Conservation (phyloP, 2,888 invertebrate genomes). For the Drosophila neotestacea region DNA sequence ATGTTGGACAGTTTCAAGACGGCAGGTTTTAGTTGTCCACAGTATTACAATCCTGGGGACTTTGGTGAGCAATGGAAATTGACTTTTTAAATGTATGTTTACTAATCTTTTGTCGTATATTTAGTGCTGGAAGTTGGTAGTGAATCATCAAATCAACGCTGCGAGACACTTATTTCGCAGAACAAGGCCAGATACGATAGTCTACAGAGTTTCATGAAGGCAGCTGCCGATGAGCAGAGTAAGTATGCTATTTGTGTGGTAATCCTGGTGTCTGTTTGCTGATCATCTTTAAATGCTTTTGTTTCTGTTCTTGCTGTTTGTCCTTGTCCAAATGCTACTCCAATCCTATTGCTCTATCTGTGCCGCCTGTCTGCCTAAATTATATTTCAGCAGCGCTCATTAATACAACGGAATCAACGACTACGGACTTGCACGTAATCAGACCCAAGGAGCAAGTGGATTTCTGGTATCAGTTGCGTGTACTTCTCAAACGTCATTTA, state of each 20-base stretch:
- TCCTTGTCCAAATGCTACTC: conserved; percentile 8
- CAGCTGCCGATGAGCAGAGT: conserved; percentile 63
- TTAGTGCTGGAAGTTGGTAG: conserved; percentile 88
- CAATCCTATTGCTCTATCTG: conserved; percentile 57
- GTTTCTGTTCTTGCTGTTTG: conserved; percentile 5
- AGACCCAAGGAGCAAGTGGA: conserved; percentile 80
- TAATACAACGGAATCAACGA: conserved; percentile 12
- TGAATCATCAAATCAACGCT: conserved; percentile 56
- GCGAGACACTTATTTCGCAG: conserved; percentile 86
- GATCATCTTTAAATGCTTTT: conserved; percentile 19
- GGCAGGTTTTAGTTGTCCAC: conserved; percentile 91
- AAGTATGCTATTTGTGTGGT: conserved; percentile 35
- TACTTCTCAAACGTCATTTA: conserved; percentile 86
- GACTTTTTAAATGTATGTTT: no score
- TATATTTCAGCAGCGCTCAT: conserved; percentile 70
- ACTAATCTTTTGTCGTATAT: not conserved
- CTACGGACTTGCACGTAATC: conserved; percentile 16
- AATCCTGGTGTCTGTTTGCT: conserved; percentile 22
- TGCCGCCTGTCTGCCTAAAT: conserved; percentile 41
- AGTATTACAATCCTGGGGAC: conserved; percentile 96
- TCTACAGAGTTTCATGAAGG: conserved; percentile 18
- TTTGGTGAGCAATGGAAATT: conserved; percentile 87
- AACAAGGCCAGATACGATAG: conserved; percentile 61
- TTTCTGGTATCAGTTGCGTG: conserved; percentile 85
- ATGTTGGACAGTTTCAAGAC: conserved; percentile 90